Evolutionary conservation across 2,797 vertebrate species (phyloP).

Genomic region (Halcyon leucocephala): DNA sequence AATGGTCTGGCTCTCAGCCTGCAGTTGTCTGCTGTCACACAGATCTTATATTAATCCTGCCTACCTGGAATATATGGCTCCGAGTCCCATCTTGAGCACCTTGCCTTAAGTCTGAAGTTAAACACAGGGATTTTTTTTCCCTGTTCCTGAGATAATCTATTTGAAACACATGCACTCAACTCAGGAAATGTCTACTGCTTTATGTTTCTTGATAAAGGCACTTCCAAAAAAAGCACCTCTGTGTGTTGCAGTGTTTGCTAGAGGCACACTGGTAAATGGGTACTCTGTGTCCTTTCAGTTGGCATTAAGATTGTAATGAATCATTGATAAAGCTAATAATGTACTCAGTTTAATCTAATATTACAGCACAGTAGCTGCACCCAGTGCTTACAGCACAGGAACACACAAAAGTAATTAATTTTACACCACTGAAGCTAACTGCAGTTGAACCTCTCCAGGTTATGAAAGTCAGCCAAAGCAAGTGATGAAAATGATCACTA

Average conservation of each 20-base stretch:
- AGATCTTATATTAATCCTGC: background rate
- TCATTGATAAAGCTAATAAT: conserved; percentile 69
- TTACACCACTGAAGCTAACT: conserved; percentile 9
- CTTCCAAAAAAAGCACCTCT: background rate
- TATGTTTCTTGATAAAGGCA: background rate
- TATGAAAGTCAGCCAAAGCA: background rate
- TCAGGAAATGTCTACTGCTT: conserved; percentile 6
- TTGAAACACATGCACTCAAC: background rate
- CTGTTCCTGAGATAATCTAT: background rate
- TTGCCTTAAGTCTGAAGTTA: background rate
- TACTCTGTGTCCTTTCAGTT: conserved; percentile 46
- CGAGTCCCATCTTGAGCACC: background rate
- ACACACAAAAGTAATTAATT: conserved; percentile 62
- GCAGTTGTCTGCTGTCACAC: background rate
- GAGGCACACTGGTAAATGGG: conserved; percentile 23
- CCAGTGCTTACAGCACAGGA: conserved; percentile 31
- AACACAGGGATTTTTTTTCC: background rate
- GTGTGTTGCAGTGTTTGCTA: conserved; percentile 24
- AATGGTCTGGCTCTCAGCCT: background rate
- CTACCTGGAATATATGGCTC: background rate
- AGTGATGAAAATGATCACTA: background rate
- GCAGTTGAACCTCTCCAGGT: conserved; percentile 27
- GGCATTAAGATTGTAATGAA: conserved; percentile 47
- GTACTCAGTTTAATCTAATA: conserved; percentile 64
- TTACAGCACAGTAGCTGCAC: conserved; percentile 43